phyloP scores from a whole-genome alignment of 2,113 vertebrate genomes.

The human region GRCh38 chrX:66019501-66020000 shows the following conservation, averaged over 20 bases:
- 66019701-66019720: neutral
- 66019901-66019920: neutral
- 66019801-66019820: neutral
- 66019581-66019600: neutral
- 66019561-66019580: neutral
- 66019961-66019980: slow-evolving; percentile 14
- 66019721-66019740: neutral
- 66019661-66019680: neutral
- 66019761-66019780: neutral
- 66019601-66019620: neutral
- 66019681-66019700: neutral
- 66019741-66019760: slow-evolving; percentile 34
- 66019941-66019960: neutral
- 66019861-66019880: neutral
- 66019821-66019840: neutral
- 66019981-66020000: neutral
- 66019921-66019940: neutral
- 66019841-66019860: neutral
- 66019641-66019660: neutral
- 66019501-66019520: neutral
- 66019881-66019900: neutral
- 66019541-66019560: neutral
- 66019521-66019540: neutral
- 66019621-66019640: neutral
- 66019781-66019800: neutral